phyloP scores from a whole-genome alignment of 2,113 vertebrate species.

The Tyrannus savana region DNA sequence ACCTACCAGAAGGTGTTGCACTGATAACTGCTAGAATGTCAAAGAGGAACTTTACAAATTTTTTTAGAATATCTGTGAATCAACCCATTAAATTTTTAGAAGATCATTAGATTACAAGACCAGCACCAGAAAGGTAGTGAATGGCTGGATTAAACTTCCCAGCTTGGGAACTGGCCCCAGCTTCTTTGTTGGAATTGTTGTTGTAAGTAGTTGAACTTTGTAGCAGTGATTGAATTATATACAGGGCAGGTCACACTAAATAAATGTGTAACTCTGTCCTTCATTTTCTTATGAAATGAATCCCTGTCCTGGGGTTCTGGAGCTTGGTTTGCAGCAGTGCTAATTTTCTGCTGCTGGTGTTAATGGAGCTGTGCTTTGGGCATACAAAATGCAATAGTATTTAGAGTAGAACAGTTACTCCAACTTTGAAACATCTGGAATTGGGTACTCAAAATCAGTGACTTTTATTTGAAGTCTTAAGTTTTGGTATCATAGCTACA shows the following conservation, averaged over 20 bases:
- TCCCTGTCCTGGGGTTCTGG: not conserved
- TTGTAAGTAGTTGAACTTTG: not conserved
- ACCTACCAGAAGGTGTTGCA: not conserved
- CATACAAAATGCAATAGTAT: not conserved
- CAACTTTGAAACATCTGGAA: not conserved
- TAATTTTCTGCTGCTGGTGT: not conserved
- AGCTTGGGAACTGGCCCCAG: not conserved
- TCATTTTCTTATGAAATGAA: not conserved
- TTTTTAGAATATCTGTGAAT: not conserved
- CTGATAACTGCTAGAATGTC: not conserved
- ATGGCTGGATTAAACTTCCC: not conserved
- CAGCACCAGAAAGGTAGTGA: not conserved
- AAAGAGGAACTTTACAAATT: not conserved
- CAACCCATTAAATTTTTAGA: not conserved
- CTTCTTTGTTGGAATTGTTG: not conserved
- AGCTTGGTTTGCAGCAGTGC: not conserved
- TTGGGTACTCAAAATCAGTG: not conserved
- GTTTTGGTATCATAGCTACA: not conserved
- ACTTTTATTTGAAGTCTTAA: not conserved
- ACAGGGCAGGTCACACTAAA: not conserved
- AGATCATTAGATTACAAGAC: not conserved
- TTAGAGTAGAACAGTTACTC: not conserved
- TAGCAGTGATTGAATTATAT: not conserved
- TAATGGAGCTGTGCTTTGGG: not conserved
- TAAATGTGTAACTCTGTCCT: not conserved